Evolutionary conservation across 2,797 vertebrate species (phyloP), one percentile per base, ranked within the genome.

Genomic region (Rallus crepitans): DNA sequence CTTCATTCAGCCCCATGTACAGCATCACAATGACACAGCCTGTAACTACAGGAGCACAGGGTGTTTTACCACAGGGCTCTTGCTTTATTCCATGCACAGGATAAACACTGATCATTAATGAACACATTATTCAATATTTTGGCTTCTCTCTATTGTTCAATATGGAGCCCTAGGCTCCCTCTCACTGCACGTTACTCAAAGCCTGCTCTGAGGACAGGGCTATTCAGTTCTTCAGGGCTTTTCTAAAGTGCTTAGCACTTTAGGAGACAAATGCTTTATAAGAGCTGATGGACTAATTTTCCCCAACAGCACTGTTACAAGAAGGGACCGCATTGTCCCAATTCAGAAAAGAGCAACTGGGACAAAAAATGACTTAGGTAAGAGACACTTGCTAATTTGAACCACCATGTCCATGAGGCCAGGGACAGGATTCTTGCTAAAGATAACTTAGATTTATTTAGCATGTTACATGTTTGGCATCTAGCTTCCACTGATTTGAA

Each of bases 251-350:
- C 68, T 87, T 73, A 92, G 65, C 94, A 70, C 92, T 79, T 81
- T 70, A 82, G 90, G 90, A 97, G 45, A 87, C 68, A 77, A 57
- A 84, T 66, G 89, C 86, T 94, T 93, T 77, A 55, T 66, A 77
- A 93, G 80, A 78, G 77, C 40, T 47, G 83, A 94, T 89, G 89
- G 89, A 42, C 81, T 92, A 87, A 94, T 91, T 94, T 95, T 87
- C 90, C 90, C 56, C 88, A 94, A 70, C 59, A 90, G 63, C 80
- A 90, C 50, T 69, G 64, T 35, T 79, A 79, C n/a, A 88, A 68
- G 83, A 69, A 27, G n/a, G 30, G 60, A 70, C 37, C 11, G 53
- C 48, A 71, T 24, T 94, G 90, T 89, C 75, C 75, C 40, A 52
- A 0, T 48, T 81, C 61, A 69, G 53, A 65, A 88, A 80, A 82